Conservation (phyloP, 2,113 vertebrate species). For the Machaerirhynchus nigripectus region DNA sequence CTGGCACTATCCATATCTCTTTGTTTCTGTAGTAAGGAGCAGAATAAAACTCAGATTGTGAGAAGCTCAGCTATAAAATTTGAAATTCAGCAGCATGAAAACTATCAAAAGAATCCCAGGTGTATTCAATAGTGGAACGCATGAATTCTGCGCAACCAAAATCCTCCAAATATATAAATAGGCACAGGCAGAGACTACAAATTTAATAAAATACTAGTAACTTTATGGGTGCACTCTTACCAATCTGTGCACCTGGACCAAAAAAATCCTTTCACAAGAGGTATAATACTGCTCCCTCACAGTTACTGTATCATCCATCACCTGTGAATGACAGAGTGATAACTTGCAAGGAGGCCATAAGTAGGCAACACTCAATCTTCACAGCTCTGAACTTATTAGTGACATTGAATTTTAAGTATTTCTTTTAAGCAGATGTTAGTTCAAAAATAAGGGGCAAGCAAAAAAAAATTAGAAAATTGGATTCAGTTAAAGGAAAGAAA, state of each 20-base stretch:
- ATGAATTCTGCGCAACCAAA: background rate
- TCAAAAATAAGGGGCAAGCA: background rate
- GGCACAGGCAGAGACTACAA: background rate
- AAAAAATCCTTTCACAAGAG: background rate
- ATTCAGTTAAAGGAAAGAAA: background rate
- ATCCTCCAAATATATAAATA: background rate
- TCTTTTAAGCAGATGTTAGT: background rate
- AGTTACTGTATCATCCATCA: background rate
- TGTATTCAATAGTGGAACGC: background rate
- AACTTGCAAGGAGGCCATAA: background rate
- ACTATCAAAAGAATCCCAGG: background rate
- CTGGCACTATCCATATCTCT: accelerated
- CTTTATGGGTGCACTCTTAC: background rate
- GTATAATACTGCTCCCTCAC: background rate
- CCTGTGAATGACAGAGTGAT: background rate
- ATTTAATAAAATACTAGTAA: background rate
- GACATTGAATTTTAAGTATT: background rate
- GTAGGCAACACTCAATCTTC: background rate
- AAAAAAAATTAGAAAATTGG: background rate
- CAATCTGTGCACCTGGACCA: background rate
- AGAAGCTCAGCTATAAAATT: background rate
- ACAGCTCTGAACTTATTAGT: background rate
- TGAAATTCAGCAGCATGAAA: background rate
- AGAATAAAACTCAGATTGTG: background rate
- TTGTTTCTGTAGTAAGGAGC: background rate